phyloP scores from a whole-genome alignment of 2,797 vertebrate species.

The Triplophysa yarkandensis region DNA sequence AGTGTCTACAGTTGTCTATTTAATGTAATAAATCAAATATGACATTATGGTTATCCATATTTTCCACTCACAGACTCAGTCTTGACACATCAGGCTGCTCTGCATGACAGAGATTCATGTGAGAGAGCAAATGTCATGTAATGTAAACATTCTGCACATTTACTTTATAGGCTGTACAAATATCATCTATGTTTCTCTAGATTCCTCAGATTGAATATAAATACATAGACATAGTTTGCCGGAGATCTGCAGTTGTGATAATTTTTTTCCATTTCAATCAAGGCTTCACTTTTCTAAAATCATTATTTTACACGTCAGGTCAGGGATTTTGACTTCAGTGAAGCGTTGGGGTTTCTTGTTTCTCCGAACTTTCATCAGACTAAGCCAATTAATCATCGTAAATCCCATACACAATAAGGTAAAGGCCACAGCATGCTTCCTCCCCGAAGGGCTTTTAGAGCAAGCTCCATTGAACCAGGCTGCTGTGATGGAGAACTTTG shows the following conservation, averaged over 20 bases:
- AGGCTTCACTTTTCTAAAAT: background rate
- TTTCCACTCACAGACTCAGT: constrained; percentile 59
- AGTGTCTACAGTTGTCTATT: background rate
- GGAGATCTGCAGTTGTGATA: background rate
- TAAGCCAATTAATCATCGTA: constrained; percentile 58
- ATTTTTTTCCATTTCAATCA: constrained; percentile 2
- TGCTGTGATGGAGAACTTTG: constrained; percentile 40
- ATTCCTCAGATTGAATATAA: background rate
- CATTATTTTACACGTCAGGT: constrained; percentile 32
- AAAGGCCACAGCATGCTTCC: constrained; percentile 52
- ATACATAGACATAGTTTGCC: constrained; percentile 9
- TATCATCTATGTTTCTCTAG: no score
- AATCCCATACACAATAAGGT: constrained; percentile 58
- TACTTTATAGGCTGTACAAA: no score
- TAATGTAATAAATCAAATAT: background rate
- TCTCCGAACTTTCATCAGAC: constrained; percentile 52
- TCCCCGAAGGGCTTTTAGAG: constrained; percentile 43
- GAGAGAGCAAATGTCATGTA: constrained; percentile 73
- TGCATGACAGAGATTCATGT: constrained; percentile 64
- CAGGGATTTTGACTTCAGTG: constrained; percentile 42
- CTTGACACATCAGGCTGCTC: constrained; percentile 67
- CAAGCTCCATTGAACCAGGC: constrained; percentile 42
- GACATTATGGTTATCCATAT: constrained; percentile 58
- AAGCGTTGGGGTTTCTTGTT: constrained; percentile 52
- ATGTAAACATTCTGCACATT: constrained; percentile 63